These are phyloP conservation scores for Chelonus formosanus DNA, from an alignment of 2,888 invertebrate genomes.

Conservation along the genomic window DNA sequence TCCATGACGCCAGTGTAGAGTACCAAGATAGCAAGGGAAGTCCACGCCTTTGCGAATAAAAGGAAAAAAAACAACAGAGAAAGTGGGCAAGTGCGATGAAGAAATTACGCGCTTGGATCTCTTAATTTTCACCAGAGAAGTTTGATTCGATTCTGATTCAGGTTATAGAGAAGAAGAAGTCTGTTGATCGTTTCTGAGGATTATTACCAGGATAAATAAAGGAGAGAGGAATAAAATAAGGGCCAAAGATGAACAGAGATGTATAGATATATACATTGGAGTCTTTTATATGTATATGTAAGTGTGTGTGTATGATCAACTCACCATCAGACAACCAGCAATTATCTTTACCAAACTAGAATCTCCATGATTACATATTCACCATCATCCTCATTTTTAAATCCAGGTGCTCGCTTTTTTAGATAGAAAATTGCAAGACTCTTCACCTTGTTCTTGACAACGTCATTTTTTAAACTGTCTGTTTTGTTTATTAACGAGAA, in stretches of 20 bases:
- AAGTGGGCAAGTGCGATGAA: slow-evolving; percentile 51
- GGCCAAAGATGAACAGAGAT: not conserved
- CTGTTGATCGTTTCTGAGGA: slow-evolving; percentile 17
- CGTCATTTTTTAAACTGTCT: no score
- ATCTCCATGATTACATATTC: slow-evolving; percentile 59
- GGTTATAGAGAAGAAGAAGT: slow-evolving; percentile 13
- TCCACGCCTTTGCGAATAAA: slow-evolving; percentile 19
- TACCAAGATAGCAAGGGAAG: slow-evolving; percentile 15
- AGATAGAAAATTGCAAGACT: no score
- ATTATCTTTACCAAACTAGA: slow-evolving; percentile 63
- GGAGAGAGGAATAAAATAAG: slow-evolving; percentile 8
- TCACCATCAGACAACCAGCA: slow-evolving; percentile 55
- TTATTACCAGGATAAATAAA: slow-evolving; percentile 14
- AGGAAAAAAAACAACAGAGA: slow-evolving; percentile 12
- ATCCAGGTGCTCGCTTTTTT: slow-evolving; percentile 27
- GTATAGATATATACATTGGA: slow-evolving; percentile 18
- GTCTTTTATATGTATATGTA: slow-evolving; percentile 12
- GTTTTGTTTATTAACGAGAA: no score
- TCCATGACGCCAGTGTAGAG: slow-evolving; percentile 33
- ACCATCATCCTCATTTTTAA: slow-evolving; percentile 29
- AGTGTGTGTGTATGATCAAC: slow-evolving; percentile 33
- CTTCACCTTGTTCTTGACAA: no score
- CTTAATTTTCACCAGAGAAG: slow-evolving; percentile 60
- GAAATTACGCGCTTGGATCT: slow-evolving; percentile 60
- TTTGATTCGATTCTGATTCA: not conserved